A percentile compares a stretch with the other conserved stretches of the same genome.
phyloP scores from a whole-genome alignment of 2,797 vertebrate genomes.

The Champsocephalus esox region DNA sequence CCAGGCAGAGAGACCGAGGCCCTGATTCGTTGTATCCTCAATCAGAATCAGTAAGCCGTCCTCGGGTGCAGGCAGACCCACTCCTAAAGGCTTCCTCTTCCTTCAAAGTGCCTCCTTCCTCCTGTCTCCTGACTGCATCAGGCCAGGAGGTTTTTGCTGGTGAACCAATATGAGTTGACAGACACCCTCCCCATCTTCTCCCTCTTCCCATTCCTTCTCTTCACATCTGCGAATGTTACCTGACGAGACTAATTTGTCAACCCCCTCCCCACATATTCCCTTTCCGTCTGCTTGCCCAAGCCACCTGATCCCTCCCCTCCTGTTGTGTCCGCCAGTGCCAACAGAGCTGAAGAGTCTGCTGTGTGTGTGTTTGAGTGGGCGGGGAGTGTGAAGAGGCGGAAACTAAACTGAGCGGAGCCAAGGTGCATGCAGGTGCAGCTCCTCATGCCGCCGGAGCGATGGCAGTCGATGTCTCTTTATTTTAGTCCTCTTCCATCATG shows the following conservation, averaged over 20 bases:
- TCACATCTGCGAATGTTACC: slow-evolving; percentile 75
- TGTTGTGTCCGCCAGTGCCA: slow-evolving; percentile 57
- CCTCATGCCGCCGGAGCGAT: slow-evolving; percentile 59
- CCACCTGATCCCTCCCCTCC: slow-evolving; percentile 77
- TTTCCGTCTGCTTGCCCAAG: slow-evolving; percentile 56
- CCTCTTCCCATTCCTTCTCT: slow-evolving; percentile 50
- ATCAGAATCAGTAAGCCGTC: slow-evolving; percentile 48
- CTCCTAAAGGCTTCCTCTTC: slow-evolving; percentile 34
- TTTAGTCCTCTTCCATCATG: slow-evolving; percentile 36
- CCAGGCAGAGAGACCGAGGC: slow-evolving; percentile 26
- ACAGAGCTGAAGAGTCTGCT: slow-evolving; percentile 37
- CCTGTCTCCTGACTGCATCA: slow-evolving; percentile 49
- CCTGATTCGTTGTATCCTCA: slow-evolving; percentile 53
- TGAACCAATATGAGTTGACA: slow-evolving; percentile 74
- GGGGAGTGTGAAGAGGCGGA: slow-evolving; percentile 47
- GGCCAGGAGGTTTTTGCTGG: slow-evolving; percentile 54
- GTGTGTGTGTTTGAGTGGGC: slow-evolving; percentile 21
- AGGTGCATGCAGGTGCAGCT: slow-evolving; percentile 73
- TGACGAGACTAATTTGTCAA: slow-evolving; percentile 83
- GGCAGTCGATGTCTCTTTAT: slow-evolving; percentile 66
- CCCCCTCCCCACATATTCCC: slow-evolving; percentile 42
- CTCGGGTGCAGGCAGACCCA: slow-evolving; percentile 37
- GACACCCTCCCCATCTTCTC: slow-evolving; percentile 36
- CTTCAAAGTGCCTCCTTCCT: slow-evolving; percentile 33
- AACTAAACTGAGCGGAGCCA: slow-evolving; percentile 62